Evolutionary conservation across 2,888 invertebrate species (phyloP), one percentile per base, ranked within the genome.

Genomic region (Pristionchus entomophagus): DNA sequence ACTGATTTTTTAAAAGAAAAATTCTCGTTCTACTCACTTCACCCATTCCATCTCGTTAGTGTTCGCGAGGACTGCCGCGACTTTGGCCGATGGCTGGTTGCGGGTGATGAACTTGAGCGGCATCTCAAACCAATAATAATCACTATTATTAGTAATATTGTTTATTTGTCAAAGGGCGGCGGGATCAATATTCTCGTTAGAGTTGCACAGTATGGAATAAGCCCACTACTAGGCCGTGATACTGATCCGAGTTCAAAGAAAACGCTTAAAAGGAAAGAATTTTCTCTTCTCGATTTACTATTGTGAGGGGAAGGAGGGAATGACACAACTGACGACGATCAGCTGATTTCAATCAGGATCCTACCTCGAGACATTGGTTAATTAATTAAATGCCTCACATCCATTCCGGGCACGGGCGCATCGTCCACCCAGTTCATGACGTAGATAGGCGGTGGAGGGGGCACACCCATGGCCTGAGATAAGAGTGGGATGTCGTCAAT

Each of bases 371-470:
- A n/a, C n/a, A n/a, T n/a, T n/a, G n/a, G n/a, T n/a, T n/a, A n/a
- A n/a, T n/a, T n/a, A n/a, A n/a, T n/a, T n/a, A n/a, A n/a, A n/a
- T n/a, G n/a, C n/a, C 38, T 22, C n/a, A 73, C 73, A 12, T 73
- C 41, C 8, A 73, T 73, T 10, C 41, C 73, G 41, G 73, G 73
- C 38, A 73, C 38, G 12, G 41, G 41, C n/a, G 41, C 26, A 8
- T 41, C 45, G n/a, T 73, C 73, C 12, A n/a, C 41, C 73, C 73
- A 73, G 17, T 73, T 73, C n/a, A 41, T 32, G n/a, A 73, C 73
- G 41, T 73, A 41, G 41, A 73, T 26, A 4, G 73, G 73, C 73
- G 26, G 41, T 26, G n/a, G 45, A 45, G 45, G 35, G 35, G 65
- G 17, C 29, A 10, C 19, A 2, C 32, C 59, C 59, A 14, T 59